Base-by-base conservation (phyloP, 2,888 invertebrate genomes). In the Hypomecis atomaria region DNA sequence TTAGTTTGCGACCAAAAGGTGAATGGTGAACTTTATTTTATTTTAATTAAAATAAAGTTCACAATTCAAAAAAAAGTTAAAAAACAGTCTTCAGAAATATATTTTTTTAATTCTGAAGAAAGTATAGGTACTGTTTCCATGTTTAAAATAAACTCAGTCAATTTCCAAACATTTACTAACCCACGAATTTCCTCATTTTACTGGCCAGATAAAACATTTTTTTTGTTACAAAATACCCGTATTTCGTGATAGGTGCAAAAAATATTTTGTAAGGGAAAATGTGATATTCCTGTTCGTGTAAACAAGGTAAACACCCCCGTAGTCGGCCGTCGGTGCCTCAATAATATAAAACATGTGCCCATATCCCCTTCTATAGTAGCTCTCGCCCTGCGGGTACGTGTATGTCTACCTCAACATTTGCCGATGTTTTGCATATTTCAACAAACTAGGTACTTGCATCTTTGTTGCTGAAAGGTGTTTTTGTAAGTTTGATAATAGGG, bases 261-360 rank as follows among this genome's bases (percentile, higher is more conserved):
- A 47, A 72, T 78, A 80, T 78, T 82, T 80, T 77, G 71, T 74
- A 70, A 70, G 71, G 66, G 65, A 71, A 73, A 71, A 71, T 74
- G 68, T 75, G 42, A 67, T 57, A 65, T 73, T 65, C 64, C 66
- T 61, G 45, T 59, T 56, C 59, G 78, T 81, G 87, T 88, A 88
- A 89, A 88, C 88, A 91, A 87, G 88, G 89, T 85, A 86, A 86
- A 79, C 79, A 70, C 75, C 72, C 72, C 67, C 68, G 76, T 74
- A 70, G 75, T 72, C 77, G 78, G 76, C 82, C 76, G 79, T 76
- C 79, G 81, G 79, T 78, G 79, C 85, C 83, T 88, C 88, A 91
- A 90, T 91, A 91, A 90, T 90, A 90, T 89, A 90, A 90, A 90
- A 89, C 88, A 89, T 85, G 84, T 78, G 78, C 79, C 78, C 82